Conservation (phyloP, 1,140 invertebrate species). For the Phortica variegata region DNA sequence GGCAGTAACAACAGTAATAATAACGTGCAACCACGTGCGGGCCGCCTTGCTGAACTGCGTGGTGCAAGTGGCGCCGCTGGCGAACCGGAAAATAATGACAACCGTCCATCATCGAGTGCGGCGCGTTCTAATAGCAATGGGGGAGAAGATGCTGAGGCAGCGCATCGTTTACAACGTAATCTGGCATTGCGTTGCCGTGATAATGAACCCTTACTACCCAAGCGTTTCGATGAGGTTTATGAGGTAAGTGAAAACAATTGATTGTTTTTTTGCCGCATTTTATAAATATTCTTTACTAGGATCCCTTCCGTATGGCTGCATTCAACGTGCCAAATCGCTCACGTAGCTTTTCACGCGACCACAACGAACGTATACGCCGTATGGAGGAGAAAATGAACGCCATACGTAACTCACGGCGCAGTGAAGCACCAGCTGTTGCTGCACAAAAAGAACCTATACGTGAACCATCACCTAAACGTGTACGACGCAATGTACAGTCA, state of each 20-base stretch:
- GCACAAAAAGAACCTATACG: constrained; percentile 32
- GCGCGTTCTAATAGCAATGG: constrained; percentile 4
- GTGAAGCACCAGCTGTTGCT: constrained; percentile 31
- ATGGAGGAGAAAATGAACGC: constrained; percentile 57
- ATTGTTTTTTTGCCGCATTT: not conserved
- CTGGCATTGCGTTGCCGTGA: constrained; percentile 48
- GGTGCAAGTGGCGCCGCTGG: constrained; percentile 8
- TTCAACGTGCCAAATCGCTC: constrained; percentile 48
- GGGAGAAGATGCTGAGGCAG: constrained; percentile 46
- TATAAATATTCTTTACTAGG: constrained; percentile 30
- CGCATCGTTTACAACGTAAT: constrained; percentile 47
- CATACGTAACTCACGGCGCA: constrained; percentile 46
- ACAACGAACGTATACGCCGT: constrained; percentile 50
- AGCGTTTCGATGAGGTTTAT: constrained; percentile 50
- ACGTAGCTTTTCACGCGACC: constrained; percentile 46
- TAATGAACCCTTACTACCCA: constrained; percentile 47
- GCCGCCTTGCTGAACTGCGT: constrained; percentile 41
- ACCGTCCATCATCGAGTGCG: constrained; percentile 14
- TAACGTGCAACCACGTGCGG: constrained; percentile 42
- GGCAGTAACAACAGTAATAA: constrained; percentile 31
- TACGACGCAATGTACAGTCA: constrained; percentile 67
- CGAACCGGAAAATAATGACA: constrained; percentile 10
- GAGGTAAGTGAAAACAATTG: constrained; percentile 27
- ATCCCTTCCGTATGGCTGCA: constrained; percentile 55
- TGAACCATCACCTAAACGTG: constrained; percentile 57